These are phyloP conservation scores for Nipponia nippon DNA, from an alignment of 2,113 vertebrate genomes.

Conservation along the genomic window DNA sequence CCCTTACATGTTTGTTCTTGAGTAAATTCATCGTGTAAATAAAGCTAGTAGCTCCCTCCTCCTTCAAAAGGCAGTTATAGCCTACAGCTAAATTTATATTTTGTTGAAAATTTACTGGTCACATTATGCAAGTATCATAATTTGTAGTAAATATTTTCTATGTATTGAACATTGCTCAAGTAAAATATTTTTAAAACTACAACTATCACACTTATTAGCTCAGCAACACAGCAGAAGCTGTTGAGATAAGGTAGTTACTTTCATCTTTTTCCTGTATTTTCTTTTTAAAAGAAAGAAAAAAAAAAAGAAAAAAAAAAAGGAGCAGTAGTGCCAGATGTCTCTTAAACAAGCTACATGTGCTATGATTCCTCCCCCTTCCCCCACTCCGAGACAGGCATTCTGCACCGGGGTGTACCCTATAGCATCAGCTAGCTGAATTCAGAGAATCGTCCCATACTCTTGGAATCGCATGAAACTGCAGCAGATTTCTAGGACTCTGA, in stretches of 20 bases:
- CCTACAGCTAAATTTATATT: neutral
- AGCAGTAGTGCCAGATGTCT: conserved; percentile 36
- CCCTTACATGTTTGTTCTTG: neutral
- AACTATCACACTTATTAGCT: neutral
- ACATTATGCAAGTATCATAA: neutral
- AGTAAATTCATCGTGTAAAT: neutral
- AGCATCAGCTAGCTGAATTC: neutral
- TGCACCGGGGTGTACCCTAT: neutral
- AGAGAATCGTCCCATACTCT: neutral
- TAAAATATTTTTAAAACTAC: neutral
- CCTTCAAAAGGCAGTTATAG: neutral
- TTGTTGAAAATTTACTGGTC: neutral
- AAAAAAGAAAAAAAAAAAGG: neutral
- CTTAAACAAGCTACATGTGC: conserved; percentile 28
- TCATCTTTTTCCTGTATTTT: neutral
- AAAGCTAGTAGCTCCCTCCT: neutral
- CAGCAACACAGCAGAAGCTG: neutral
- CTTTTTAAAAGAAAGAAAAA: neutral
- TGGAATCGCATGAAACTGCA: accelerated
- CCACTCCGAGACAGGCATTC: neutral
- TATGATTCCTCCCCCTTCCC: neutral
- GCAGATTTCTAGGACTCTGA: neutral
- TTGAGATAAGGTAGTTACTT: neutral
- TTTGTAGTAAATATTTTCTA: neutral
- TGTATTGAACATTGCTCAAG: neutral